Percentiles rank a stretch among this genome's conserved stretches.
Conservation (phyloP, 2,797 vertebrate species). For the Morelia viridis region DNA sequence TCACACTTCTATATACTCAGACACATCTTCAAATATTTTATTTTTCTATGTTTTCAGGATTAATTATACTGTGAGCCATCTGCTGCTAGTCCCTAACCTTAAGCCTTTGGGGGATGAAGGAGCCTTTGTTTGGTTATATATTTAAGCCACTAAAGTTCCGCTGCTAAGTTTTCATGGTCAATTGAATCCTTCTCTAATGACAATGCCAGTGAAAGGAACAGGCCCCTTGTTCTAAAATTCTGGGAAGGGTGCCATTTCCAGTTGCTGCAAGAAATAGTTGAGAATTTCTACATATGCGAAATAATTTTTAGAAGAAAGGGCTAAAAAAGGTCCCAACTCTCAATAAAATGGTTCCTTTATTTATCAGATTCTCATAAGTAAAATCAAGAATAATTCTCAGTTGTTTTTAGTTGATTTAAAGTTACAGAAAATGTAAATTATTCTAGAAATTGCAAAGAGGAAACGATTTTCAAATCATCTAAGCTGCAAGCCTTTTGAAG, state of each 20-base stretch:
- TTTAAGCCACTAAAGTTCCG: slow-evolving; percentile 34
- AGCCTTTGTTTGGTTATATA: slow-evolving; percentile 43
- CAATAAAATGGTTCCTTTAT: slow-evolving; percentile 34
- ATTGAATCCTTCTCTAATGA: slow-evolving; percentile 31
- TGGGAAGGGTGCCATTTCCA: neutral
- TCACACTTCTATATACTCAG: too few relatives aligned
- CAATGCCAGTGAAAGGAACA: neutral
- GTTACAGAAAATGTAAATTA: neutral
- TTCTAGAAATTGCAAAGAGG: slow-evolving; percentile 28
- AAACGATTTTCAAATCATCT: slow-evolving; percentile 53
- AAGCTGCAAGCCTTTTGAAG: slow-evolving; percentile 57
- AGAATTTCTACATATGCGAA: slow-evolving; percentile 32
- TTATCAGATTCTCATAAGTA: neutral
- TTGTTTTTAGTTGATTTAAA: neutral
- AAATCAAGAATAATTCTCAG: neutral
- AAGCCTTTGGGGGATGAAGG: slow-evolving; percentile 17
- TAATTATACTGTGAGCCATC: slow-evolving; percentile 56
- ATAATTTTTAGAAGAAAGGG: slow-evolving; percentile 19
- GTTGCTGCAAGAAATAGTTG: slow-evolving; percentile 26
- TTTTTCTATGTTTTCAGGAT: slow-evolving; percentile 42
- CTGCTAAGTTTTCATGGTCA: slow-evolving; percentile 21
- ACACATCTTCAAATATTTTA: neutral
- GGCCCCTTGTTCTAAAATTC: neutral
- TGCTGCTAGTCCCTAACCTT: slow-evolving; percentile 57
- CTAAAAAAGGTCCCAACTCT: slow-evolving; percentile 17